A percentile compares a stretch with the other conserved stretches of the same genome.
Conservation (phyloP, 2,113 vertebrate genomes). For the Alligator mississippiensis region DNA sequence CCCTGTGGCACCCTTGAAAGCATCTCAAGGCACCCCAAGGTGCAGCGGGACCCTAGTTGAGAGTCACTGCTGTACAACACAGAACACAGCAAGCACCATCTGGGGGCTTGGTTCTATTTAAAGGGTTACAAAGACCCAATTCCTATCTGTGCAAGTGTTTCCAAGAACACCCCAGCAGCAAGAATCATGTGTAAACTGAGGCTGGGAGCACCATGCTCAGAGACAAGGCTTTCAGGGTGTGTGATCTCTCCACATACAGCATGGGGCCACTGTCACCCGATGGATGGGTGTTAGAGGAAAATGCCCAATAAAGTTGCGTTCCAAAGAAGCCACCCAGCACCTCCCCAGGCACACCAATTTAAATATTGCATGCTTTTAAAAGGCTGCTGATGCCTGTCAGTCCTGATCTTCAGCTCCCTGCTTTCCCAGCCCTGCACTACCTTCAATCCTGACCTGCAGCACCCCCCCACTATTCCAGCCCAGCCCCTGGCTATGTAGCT, state of each 20-base stretch:
- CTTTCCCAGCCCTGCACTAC: neutral
- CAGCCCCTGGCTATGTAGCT: no score
- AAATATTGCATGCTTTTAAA: neutral
- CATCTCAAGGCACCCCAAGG: no score
- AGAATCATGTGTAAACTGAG: no score
- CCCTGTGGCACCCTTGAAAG: no score
- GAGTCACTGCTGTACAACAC: neutral
- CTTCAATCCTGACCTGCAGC: no score
- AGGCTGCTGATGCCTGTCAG: no score
- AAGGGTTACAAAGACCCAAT: neutral
- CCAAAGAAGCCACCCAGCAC: neutral
- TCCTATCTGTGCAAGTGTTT: neutral
- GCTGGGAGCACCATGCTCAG: neutral
- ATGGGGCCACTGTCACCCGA: no score
- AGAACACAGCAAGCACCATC: neutral
- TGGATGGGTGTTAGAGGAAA: neutral
- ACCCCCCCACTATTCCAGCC: no score
- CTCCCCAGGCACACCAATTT: neutral
- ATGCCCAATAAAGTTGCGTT: no score
- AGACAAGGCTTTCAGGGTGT: neutral
- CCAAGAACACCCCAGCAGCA: no score
- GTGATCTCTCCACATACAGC: neutral
- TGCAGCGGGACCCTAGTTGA: no score
- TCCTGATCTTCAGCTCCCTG: neutral
- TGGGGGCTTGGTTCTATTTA: neutral